Evolutionary conservation across 2,797 vertebrate species (phyloP).

Genomic region (Fundulus diaphanus): DNA sequence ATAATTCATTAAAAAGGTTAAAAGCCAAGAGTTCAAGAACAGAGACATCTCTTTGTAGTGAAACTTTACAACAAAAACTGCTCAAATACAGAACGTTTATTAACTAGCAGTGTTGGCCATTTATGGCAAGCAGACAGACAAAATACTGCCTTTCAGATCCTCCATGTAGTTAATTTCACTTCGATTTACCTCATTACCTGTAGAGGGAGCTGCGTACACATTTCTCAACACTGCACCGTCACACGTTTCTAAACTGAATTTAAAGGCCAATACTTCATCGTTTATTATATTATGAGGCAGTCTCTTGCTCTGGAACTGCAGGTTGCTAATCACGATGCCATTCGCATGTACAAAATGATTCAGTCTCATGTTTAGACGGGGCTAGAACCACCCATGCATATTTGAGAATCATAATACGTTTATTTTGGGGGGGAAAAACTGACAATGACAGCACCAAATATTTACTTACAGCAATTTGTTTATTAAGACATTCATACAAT

Average conservation of each 20-base stretch:
- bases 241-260: not conserved
- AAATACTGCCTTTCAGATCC: not conserved
- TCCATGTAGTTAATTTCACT: not conserved
- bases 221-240: not conserved
- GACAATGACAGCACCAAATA: not conserved
- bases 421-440: too few relatives aligned
- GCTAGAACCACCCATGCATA: too few relatives aligned
- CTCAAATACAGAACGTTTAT: not conserved
- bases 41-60: not conserved
- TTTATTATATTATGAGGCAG: too few relatives aligned
- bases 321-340: too few relatives aligned
- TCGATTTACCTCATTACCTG: not conserved
- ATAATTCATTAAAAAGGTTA: too few relatives aligned
- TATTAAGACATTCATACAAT: conserved; percentile 79
- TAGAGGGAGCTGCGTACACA: not conserved
- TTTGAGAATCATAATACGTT: too few relatives aligned
- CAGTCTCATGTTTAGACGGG: too few relatives aligned
- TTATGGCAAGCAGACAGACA: not conserved
- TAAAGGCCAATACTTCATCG: too few relatives aligned
- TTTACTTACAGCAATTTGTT: conserved; percentile 64
- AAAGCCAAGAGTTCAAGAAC: too few relatives aligned
- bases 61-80: not conserved
- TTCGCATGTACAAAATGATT: too few relatives aligned
- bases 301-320: too few relatives aligned
- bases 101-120: not conserved